Evolutionary conservation across 2,888 invertebrate species (phyloP).

Genomic region (Steinernema carpocapsae): DNA sequence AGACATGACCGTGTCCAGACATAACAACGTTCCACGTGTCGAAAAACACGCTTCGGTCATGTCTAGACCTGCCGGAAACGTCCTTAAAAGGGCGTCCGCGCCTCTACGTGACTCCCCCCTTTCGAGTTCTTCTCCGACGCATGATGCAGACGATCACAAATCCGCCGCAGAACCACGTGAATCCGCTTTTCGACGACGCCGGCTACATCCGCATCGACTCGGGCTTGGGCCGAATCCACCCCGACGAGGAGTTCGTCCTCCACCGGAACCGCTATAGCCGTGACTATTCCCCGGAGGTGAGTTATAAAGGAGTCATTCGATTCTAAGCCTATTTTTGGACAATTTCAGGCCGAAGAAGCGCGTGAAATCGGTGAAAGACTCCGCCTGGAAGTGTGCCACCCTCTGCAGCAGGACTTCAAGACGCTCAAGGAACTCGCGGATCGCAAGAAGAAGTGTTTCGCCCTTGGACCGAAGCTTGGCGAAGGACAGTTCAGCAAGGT

Average conservation of each 20-base stretch:
- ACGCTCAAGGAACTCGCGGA: background rate
- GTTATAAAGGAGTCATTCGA: background rate
- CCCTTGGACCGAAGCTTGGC: conserved; percentile 47
- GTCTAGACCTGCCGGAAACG: too few species aligned
- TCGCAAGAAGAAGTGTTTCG: background rate
- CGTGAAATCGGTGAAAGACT: background rate
- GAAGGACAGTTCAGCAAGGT: conserved; percentile 63
- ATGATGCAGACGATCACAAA: too few species aligned
- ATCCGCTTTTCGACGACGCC: background rate
- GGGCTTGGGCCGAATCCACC: background rate
- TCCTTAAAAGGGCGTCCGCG: too few species aligned
- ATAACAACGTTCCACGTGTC: too few species aligned
- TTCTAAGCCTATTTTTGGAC: background rate
- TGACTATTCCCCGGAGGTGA: background rate
- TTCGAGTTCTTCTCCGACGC: too few species aligned
- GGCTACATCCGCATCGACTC: conserved; percentile 4
- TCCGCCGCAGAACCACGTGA: background rate
- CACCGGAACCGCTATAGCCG: background rate
- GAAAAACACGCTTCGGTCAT: too few species aligned
- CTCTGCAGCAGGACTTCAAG: background rate
- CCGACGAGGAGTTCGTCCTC: background rate
- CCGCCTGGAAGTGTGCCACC: background rate
- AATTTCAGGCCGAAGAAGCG: background rate
- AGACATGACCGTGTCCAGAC: too few species aligned
- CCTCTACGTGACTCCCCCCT: too few species aligned